Conservation (phyloP, 2,113 vertebrate species). For the Chauna torquata region DNA sequence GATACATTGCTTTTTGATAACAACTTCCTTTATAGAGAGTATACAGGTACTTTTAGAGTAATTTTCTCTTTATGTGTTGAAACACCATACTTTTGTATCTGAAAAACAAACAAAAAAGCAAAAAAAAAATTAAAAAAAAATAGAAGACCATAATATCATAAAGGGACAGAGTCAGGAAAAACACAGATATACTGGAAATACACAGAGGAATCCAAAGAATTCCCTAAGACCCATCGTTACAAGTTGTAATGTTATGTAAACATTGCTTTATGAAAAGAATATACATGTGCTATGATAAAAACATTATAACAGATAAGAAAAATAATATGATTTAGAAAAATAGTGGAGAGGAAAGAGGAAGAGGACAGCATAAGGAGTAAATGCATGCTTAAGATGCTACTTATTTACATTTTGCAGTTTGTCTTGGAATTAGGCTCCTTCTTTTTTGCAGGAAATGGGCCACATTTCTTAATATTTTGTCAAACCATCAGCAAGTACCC, state of each 20-base stretch:
- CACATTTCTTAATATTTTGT: neutral
- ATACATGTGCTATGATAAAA: neutral
- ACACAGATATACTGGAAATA: neutral
- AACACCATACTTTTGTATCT: rapidly evolving
- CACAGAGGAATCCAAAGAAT: neutral
- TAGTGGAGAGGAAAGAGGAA: neutral
- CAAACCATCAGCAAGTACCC: neutral
- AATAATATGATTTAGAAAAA: neutral
- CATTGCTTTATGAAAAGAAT: neutral
- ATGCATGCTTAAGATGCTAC: neutral
- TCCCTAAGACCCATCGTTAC: neutral
- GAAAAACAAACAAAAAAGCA: neutral
- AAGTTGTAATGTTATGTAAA: neutral
- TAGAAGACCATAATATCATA: neutral
- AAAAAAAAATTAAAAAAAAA: neutral
- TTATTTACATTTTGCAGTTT: neutral
- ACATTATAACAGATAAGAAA: neutral
- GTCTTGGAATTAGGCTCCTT: neutral
- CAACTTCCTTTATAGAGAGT: neutral
- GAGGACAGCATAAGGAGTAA: neutral
- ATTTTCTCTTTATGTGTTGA: neutral
- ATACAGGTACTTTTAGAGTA: neutral
- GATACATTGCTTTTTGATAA: neutral
- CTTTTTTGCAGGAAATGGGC: neutral
- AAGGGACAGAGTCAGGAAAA: neutral